Percentiles rank a stretch among this genome's conserved stretches.
Conservation (phyloP, 1,140 invertebrate genomes). For the Coelopa frigida region DNA sequence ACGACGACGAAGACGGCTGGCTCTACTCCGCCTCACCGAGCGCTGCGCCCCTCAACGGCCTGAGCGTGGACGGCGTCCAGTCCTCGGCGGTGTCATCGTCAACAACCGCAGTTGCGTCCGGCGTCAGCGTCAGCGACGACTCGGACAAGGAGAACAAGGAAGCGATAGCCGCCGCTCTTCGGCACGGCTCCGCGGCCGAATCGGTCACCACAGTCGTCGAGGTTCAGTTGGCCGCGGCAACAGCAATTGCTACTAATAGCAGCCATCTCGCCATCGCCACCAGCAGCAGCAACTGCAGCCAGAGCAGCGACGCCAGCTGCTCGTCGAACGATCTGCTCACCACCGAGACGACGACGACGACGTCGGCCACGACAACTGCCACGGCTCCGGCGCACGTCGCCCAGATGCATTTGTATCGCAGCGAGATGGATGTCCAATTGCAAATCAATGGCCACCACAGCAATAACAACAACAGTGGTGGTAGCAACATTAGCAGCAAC, state of each 20-base stretch:
- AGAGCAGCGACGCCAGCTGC: constrained; percentile 33
- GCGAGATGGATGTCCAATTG: constrained; percentile 32
- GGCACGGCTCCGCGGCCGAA: background rate
- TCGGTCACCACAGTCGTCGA: constrained; percentile 5
- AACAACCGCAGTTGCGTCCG: constrained; percentile 4
- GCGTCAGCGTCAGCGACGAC: constrained; percentile 20
- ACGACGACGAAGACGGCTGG: constrained; percentile 33
- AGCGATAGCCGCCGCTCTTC: constrained; percentile 10
- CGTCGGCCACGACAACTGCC: constrained; percentile 30
- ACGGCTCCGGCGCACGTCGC: constrained; percentile 21
- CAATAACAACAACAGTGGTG: constrained; percentile 18
- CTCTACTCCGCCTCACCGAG: constrained; percentile 22
- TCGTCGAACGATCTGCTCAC: constrained; percentile 19
- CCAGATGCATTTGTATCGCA: constrained; percentile 15
- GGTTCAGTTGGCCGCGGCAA: constrained; percentile 14
- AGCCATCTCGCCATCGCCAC: background rate
- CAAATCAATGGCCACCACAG: constrained; percentile 25
- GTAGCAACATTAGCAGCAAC: constrained; percentile 17
- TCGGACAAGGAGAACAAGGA: constrained; percentile 44
- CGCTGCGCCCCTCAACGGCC: background rate
- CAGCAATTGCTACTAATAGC: constrained; percentile 8
- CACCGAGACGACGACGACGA: constrained; percentile 31
- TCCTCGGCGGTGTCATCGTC: constrained; percentile 31
- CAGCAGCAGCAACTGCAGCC: constrained; percentile 11
- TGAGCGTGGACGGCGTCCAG: constrained; percentile 27